phyloP scores from a whole-genome alignment of 2,888 invertebrate species.

The Conistra vaccinii region DNA sequence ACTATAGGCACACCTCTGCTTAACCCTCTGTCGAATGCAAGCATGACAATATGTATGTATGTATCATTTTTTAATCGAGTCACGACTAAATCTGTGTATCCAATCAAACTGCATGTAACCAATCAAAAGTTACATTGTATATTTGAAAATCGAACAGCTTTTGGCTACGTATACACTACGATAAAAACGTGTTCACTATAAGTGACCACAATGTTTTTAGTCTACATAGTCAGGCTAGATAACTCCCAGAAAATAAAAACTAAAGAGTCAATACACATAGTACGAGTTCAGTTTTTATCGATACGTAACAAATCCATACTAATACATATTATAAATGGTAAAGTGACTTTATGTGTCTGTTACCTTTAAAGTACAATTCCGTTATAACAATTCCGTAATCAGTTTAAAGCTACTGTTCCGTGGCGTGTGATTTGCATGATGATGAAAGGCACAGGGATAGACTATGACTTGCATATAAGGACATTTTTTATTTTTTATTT shows the following conservation, averaged over 20 bases:
- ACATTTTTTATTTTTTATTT: too few relatives aligned
- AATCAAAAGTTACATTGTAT: conserved; percentile 35
- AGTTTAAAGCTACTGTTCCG: too few relatives aligned
- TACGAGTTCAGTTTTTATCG: too few relatives aligned
- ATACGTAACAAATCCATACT: neutral
- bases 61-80: neutral
- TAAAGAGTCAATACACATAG: neutral
- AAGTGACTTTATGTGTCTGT: neutral
- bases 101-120: conserved; percentile 1
- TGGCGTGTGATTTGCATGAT: too few relatives aligned
- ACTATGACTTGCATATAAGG: neutral
- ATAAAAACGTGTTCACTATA: neutral
- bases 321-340: too few relatives aligned
- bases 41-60: too few relatives aligned
- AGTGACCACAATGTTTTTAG: conserved; percentile 5
- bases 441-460: neutral
- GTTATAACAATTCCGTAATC: too few relatives aligned
- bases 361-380: neutral
- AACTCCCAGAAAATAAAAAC: neutral
- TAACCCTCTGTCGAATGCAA: too few relatives aligned
- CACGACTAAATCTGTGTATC: neutral
- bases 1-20: neutral
- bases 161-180: neutral
- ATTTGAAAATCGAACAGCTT: conserved; percentile 4
- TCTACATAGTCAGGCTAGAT: neutral